Base-by-base conservation (phyloP, 1,140 invertebrate species). In the Vanessa tameamea region DNA sequence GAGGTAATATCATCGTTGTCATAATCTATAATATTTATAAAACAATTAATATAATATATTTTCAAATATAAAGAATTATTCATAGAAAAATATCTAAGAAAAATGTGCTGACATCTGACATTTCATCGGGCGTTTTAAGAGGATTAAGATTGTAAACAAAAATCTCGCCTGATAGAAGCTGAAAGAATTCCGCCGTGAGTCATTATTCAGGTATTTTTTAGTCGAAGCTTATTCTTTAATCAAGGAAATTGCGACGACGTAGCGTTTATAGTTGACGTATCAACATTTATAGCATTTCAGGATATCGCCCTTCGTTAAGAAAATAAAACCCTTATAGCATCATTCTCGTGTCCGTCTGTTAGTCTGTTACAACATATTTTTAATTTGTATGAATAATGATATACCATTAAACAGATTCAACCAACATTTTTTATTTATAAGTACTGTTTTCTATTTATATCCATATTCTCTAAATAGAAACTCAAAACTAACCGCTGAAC, bases 171-270 rank as follows among this genome's bases (percentile, higher is more conserved):
- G n/a, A 43, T 43, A 43, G 16, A 16, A 16, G 53, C 67, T 73
- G 55, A 70, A 64, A 69, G 75, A 72, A 73, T 66, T 73, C 69
- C 64, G 37, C 73, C 73, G 67, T 43, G 47, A 73, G 66, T 67
- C 72, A 77, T 79, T 79, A 73, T 67, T 80, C 71, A 77, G 78
- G 76, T 75, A 67, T 80, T 79, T 79, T 76, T 70, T 64, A 69
- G 51, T 70, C 66, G 48, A n/a, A 67, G 76, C 76, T 69, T 73
- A 75, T 71, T 77, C 76, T 69, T 76, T 78, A 80, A 80, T 80
- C 79, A 80, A 72, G 72, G 14, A 72, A 72, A 80, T 80, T 80
- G 79, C 64, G 57, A 48, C 66, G 50, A 47, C 61, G 31, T 3
- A 72, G 61, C 69, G 26, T 71, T 71, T 11, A 15, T 9, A 23